phyloP scores from a whole-genome alignment of 2,888 invertebrate species.

The Hermodice carunculata region DNA sequence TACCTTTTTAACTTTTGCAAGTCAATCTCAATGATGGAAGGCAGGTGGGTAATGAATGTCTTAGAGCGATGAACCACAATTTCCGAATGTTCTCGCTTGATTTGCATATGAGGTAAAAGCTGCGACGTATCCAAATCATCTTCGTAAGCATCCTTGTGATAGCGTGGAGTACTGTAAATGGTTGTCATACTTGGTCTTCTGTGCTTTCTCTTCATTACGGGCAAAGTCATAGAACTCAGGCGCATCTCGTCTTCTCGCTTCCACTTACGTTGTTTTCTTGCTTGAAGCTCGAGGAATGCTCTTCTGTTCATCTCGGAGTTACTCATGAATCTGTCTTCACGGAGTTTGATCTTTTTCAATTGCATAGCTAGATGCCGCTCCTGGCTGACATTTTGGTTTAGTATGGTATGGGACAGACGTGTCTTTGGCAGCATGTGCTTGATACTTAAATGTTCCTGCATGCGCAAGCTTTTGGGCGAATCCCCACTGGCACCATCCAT shows the following conservation, averaged over 20 bases:
- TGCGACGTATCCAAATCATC: neutral
- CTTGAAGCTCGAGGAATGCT: constrained; percentile 52
- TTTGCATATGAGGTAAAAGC: constrained; percentile 13
- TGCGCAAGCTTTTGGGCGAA: neutral
- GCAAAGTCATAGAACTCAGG: constrained; percentile 54
- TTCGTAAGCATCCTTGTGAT: constrained; percentile 14
- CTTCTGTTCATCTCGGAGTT: constrained; percentile 52
- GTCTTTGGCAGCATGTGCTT: constrained; percentile 58
- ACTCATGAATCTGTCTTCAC: constrained; percentile 44
- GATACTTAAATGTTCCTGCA: constrained; percentile 50
- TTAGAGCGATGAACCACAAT: constrained; percentile 52
- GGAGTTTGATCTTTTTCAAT: constrained; percentile 42
- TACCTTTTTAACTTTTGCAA: constrained; percentile 47
- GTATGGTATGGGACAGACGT: constrained; percentile 52
- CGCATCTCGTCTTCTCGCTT: constrained; percentile 54
- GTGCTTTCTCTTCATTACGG: constrained; percentile 35
- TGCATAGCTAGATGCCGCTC: constrained; percentile 53
- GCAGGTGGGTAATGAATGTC: constrained; percentile 56
- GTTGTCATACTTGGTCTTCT: constrained; percentile 42
- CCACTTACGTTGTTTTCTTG: constrained; percentile 57
- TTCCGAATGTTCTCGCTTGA: constrained; percentile 52
- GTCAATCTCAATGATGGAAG: constrained; percentile 54
- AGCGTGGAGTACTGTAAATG: constrained; percentile 16
- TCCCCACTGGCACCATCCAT: too few species aligned
- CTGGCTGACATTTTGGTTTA: constrained; percentile 56